Evolutionary conservation across 2,797 vertebrate species (phyloP).

Genomic region (Argentina silus): DNA sequence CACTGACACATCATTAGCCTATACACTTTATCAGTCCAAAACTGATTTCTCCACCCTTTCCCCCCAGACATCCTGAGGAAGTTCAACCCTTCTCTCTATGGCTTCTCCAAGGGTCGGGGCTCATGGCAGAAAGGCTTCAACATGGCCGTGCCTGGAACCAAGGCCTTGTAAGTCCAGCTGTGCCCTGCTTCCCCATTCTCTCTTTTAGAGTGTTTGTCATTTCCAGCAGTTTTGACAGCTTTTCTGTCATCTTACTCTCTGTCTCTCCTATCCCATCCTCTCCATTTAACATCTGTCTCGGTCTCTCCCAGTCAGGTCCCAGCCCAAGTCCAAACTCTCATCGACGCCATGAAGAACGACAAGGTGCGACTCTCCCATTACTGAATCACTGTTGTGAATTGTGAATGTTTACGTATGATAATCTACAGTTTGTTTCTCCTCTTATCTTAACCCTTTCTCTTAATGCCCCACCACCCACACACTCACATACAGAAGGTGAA

Average conservation of each 20-base stretch:
- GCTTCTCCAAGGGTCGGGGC: slow-evolving; percentile 80
- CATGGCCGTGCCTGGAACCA: slow-evolving; percentile 77
- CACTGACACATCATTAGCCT: not conserved
- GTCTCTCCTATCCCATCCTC: not conserved
- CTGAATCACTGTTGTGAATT: not conserved
- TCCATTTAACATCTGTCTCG: slow-evolving; percentile 18
- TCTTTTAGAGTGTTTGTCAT: not conserved
- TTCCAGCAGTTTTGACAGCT: not conserved
- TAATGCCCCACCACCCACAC: not conserved
- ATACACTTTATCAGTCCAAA: not conserved
- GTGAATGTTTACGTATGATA: not conserved
- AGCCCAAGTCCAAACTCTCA: slow-evolving; percentile 75
- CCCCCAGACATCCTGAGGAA: slow-evolving; percentile 88
- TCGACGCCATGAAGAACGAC: slow-evolving; percentile 80
- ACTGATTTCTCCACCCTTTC: not conserved
- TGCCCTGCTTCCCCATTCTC: not conserved
- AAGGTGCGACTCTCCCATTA: slow-evolving; percentile 67
- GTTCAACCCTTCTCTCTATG: slow-evolving; percentile 84
- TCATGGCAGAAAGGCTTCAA: slow-evolving; percentile 80
- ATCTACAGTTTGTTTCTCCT: not conserved
- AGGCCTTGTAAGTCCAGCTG: slow-evolving; percentile 74
- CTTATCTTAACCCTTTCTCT: not conserved
- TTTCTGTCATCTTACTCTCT: not conserved
- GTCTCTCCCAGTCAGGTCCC: slow-evolving; percentile 79
- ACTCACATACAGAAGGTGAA: slow-evolving; percentile 76